Conservation (phyloP, 2,797 vertebrate species). For the Lithobates sylvaticus region DNA sequence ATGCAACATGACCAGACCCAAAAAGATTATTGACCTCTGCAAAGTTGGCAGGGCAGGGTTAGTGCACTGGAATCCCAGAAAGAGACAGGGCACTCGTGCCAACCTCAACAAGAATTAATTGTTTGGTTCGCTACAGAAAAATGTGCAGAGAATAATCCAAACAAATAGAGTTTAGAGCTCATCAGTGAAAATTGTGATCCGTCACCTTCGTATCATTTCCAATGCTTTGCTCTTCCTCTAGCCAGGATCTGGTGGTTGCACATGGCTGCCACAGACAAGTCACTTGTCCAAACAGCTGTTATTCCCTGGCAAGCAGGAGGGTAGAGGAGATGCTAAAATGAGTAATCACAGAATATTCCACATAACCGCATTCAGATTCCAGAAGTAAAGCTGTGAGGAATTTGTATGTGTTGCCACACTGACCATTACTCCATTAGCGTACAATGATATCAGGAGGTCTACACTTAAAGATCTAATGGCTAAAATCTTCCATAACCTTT, state of each 20-base stretch:
- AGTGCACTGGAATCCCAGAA: not conserved
- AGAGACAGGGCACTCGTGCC: not conserved
- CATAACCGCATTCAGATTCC: too few species aligned
- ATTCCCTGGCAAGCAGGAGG: not conserved
- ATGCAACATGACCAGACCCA: not conserved
- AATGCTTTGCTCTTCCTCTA: not conserved
- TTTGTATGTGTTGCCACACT: too few species aligned
- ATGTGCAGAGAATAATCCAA: not conserved
- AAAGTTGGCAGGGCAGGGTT: not conserved
- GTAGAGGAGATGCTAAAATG: not conserved
- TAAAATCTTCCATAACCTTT: too few species aligned
- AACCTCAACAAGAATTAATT: slow-evolving; percentile 1
- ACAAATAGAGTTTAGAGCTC: not conserved
- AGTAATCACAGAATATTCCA: slow-evolving; percentile 11
- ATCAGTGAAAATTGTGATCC: not conserved
- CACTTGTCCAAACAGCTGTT: slow-evolving; percentile 32
- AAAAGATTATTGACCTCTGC: not conserved
- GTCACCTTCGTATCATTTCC: not conserved
- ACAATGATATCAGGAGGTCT: not conserved
- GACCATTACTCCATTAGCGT: too few species aligned
- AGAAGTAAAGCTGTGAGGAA: too few species aligned
- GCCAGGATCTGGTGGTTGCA: not conserved
- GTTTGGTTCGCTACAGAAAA: not conserved
- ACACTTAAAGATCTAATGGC: not conserved
- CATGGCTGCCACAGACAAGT: not conserved